Base-by-base conservation (phyloP, 1,140 invertebrate genomes). In the fruit fly (Drosophila melanogaster) region DNA sequence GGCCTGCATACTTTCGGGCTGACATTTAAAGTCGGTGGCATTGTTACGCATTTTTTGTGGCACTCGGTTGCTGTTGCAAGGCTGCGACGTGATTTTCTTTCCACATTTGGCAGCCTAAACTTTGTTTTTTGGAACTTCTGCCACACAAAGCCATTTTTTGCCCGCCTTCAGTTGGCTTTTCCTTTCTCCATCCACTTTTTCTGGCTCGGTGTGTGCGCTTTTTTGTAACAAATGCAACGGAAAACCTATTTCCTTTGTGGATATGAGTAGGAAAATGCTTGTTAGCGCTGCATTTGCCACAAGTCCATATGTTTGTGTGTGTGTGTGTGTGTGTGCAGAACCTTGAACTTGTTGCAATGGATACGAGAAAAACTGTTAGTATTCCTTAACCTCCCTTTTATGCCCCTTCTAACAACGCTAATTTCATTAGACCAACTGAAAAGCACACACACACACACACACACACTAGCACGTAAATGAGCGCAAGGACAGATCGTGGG, bases 221-320 rank as follows among this genome's bases (percentile, higher is more conserved):
- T 65, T 47, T 33, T 65, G 59, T 78, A 78, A 62, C 72, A 80
- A 80, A 78, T 81, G 81, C 78, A 86, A 81, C 77, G 81, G 81
- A 86, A 86, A 81, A 78, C 78, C 65, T 57, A 86, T 81, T 86
- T 86, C 74, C 81, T 78, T 76, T 86, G 65, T 71, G 71, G 72
- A 87, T 87, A 83, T 77, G 76, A 83, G 76, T 58, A 87, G 84
- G 83, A 77, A 87, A 87, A 77, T 77, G 84, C 83, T 87, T 87
- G 83, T 87, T 87, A 87, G 83, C 67, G 41, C 57, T 60, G 43
- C 54, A 77, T 66, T 70, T 79, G 54, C 56, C 75, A 72, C 77
- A 79, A 47, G 44, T 41, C 19, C 49, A 22, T 43, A 14, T 26
- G 17, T 22, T 14, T 54, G 26, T 30, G 17, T 51, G 49, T 43